Evolutionary conservation across 1,140 invertebrate species (phyloP).

Genomic region (Atta texana): DNA sequence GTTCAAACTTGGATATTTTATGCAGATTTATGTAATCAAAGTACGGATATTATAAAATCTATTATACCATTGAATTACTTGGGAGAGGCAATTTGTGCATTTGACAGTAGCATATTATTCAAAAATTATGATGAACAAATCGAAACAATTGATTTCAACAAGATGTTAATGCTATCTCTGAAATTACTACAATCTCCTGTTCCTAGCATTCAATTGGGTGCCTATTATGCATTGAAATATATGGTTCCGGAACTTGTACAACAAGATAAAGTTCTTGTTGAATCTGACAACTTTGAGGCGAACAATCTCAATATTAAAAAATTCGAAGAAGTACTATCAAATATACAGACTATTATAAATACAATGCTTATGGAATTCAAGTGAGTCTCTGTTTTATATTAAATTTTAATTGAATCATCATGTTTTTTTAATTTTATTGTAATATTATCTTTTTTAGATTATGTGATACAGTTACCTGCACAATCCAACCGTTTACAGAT

Average conservation of each 20-base stretch:
- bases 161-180: conserved; percentile 79
- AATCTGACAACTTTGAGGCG: conserved; percentile 84
- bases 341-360: conserved; percentile 86
- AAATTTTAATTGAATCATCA: conserved; percentile 1
- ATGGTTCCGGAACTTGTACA: conserved; percentile 83
- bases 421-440: not conserved
- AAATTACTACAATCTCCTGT: conserved; percentile 81
- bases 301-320: conserved; percentile 81
- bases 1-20: conserved; percentile 86
- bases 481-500: conserved; percentile 88
- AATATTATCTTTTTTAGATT: conserved; percentile 81
- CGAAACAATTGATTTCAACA: conserved; percentile 62
- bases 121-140: conserved; percentile 48
- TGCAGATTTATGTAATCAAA: conserved; percentile 78
- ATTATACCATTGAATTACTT: conserved; percentile 77
- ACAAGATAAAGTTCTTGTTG: conserved; percentile 81
- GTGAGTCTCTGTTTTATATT: conserved; percentile 80
- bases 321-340: conserved; percentile 86
- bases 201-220: conserved; percentile 85
- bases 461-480: conserved; percentile 88
- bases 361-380: conserved; percentile 87
- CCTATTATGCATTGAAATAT: conserved; percentile 84
- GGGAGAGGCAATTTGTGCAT: conserved; percentile 79
- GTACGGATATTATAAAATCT: conserved; percentile 67
- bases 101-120: conserved; percentile 78